phyloP scores from a whole-genome alignment of 2,113 vertebrate species.

The Clarias gariepinus region DNA sequence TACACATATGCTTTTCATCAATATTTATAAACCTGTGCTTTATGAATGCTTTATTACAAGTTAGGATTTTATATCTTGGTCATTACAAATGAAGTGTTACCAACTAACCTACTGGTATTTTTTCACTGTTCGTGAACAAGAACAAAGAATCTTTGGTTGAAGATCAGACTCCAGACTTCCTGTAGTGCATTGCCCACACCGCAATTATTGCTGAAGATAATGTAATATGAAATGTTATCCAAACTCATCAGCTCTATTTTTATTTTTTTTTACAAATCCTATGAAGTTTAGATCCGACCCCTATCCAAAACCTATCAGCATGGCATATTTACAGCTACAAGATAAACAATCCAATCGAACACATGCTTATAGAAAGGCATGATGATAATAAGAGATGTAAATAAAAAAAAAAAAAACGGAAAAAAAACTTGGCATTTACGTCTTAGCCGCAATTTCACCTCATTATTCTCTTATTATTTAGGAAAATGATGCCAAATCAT shows the following conservation, averaged over 20 bases:
- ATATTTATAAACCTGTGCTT: not conserved
- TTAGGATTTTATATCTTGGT: not conserved
- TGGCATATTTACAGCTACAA: not conserved
- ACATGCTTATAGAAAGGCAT: not conserved
- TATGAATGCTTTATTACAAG: not conserved
- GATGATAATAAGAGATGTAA: not conserved
- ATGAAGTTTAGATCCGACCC: not conserved
- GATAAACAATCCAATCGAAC: not conserved
- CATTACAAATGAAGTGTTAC: not conserved
- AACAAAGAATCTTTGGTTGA: not conserved
- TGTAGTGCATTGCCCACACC: not conserved
- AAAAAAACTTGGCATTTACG: not conserved
- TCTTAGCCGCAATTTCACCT: constrained; percentile 14
- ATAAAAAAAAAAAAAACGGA: constrained; percentile 22
- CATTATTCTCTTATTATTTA: constrained; percentile 37
- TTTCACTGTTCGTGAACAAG: not conserved
- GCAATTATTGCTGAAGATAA: not conserved
- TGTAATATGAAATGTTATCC: not conserved
- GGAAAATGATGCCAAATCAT: constrained; percentile 23
- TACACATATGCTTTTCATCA: not conserved
- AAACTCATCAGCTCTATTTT: not conserved
- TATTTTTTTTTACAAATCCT: not conserved
- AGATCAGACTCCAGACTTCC: not conserved
- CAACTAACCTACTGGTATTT: not conserved
- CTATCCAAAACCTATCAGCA: not conserved